A percentile compares a stretch with the other conserved stretches of the same genome.
Conservation (phyloP, 1,140 invertebrate species). For the honey bee (Apis mellifera) region Amel_HAv3.1 CM009935.2:9642501-9643000, state of each 20-base stretch:
- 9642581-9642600: constrained; percentile 58
- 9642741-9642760: background rate
- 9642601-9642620: constrained; percentile 73
- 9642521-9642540: constrained; percentile 32
- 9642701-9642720: constrained; percentile 50
- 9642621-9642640: constrained; percentile 76
- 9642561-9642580: constrained; percentile 43
- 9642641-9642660: constrained; percentile 71
- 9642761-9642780: constrained; percentile 21
- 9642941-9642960: constrained; percentile 49
- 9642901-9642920: constrained; percentile 28
- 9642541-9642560: constrained; percentile 7
- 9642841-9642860: constrained; percentile 39
- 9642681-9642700: constrained; percentile 67
- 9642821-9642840: constrained; percentile 20
- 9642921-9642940: constrained; percentile 59
- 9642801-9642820: constrained; percentile 30
- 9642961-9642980: constrained; percentile 66
- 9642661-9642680: constrained; percentile 73
- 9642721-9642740: constrained; percentile 21
- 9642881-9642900: constrained; percentile 21
- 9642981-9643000: constrained; percentile 54
- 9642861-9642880: constrained; percentile 47
- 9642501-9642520: background rate
- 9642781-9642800: background rate